Evolutionary conservation across 1,140 invertebrate species (phyloP).

Genomic region (Microplitis mediator): DNA sequence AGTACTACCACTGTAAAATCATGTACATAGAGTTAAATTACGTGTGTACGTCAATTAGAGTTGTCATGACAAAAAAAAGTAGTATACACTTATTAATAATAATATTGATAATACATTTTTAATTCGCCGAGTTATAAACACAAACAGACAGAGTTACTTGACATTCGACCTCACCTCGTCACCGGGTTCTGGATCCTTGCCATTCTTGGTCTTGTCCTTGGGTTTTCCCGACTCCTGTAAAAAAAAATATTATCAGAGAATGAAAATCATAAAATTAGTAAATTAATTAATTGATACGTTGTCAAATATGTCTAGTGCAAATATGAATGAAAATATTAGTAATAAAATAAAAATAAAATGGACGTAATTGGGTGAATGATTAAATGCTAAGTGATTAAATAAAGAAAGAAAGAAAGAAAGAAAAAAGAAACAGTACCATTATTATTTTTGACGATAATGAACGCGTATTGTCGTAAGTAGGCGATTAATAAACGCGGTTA

Average conservation of each 20-base stretch:
- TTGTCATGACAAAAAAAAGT: too few relatives aligned
- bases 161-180: constrained; percentile 61
- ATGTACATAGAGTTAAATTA: too few relatives aligned
- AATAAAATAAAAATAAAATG: background rate
- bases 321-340: background rate
- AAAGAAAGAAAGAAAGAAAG: background rate
- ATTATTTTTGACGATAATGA: background rate
- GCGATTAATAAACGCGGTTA: background rate
- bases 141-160: background rate
- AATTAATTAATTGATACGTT: background rate
- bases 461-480: background rate
- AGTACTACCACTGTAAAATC: too few relatives aligned
- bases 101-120: background rate
- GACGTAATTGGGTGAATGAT: background rate
- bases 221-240: constrained; percentile 62
- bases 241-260: constrained; percentile 24
- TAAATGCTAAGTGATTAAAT: background rate
- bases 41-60: too few relatives aligned
- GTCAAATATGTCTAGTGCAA: background rate
- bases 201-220: constrained; percentile 59
- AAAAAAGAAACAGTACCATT: constrained; percentile 12
- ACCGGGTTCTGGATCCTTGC: constrained; percentile 59
- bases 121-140: too few relatives aligned
- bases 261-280: background rate
- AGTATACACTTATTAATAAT: background rate